Percentiles rank a stretch among this genome's conserved stretches.
These are phyloP conservation scores for Cyanoderma ruficeps DNA, from an alignment of 2,113 vertebrate species.

Conservation along the genomic window DNA sequence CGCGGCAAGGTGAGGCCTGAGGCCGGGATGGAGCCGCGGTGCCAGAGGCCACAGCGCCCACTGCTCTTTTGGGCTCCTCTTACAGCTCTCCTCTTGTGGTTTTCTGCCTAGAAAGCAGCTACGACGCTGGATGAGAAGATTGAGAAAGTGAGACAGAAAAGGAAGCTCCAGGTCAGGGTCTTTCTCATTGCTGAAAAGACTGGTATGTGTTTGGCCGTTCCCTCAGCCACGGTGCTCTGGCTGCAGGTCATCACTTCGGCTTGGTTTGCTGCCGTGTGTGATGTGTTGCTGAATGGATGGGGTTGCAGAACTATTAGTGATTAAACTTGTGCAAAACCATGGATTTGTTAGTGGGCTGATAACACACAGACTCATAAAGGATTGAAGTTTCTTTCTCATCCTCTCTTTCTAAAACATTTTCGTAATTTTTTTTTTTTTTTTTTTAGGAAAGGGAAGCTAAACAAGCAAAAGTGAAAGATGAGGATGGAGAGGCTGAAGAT, in stretches of 20 bases:
- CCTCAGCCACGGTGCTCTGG: neutral
- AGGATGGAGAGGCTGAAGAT: neutral
- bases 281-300: neutral
- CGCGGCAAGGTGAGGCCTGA: conserved; percentile 83
- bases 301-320: neutral
- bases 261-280: neutral
- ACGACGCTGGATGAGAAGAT: conserved; percentile 97
- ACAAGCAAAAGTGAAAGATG: neutral
- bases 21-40: neutral
- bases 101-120: conserved; percentile 75
- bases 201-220: neutral
- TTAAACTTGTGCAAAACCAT: neutral
- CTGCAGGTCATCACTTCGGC: neutral
- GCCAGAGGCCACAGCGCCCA: rapidly evolving
- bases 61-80: neutral
- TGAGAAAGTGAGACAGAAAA: conserved; percentile 88
- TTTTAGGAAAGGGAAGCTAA: conserved; percentile 77
- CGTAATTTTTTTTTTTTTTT: too few relatives aligned
- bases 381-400: neutral
- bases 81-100: neutral
- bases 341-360: neutral
- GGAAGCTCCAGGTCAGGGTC: conserved; percentile 81
- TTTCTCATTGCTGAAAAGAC: neutral
- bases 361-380: neutral
- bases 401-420: neutral